Base-by-base conservation (phyloP, 2,888 invertebrate genomes). In the Melikaiella ostensackeni region DNA sequence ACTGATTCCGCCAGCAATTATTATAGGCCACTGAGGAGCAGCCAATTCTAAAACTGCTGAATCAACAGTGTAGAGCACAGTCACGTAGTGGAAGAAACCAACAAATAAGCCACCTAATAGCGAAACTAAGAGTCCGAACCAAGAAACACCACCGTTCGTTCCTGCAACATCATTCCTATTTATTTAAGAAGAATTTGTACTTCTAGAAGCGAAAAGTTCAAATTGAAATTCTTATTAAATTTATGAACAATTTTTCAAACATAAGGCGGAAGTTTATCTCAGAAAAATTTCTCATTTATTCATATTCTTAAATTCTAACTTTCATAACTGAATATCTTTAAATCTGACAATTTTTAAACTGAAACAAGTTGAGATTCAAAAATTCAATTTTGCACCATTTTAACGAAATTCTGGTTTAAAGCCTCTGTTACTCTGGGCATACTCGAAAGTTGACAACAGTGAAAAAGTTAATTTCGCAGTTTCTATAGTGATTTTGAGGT, bases 121-220 rank as follows among this genome's bases (percentile, higher is more conserved):
- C 87, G 95, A 94, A 79, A 94, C 93, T 9, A 94, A 46, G 9
- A 95, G 92, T 30, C 95, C 95, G 66, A 93, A 86, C 33, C 93
- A 83, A 1, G 97, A 95, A n/a, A 98, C 93, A 2, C 94, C 98
- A 38, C 98, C 98, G 92, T 98, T 98, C 30, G 98, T 98, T 61
- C 98, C 97, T 94, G 85, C 13, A 70, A 50, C 6, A 66, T 21
- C 1, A 27, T 16, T 66, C 50, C 2, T 75, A 74, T 75, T 74
- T 13, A n/a, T n/a, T 70, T 62, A 63, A 24, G 57, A 74, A 4
- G 35, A 38, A 24, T 61, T 66, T 38, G 19, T 38, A 33, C 9
- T 33, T 27, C 13, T 27, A 16, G 4, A 57, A 27, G 33, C 0
- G 30, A 50, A 66, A 59, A 62, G n/a, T 64, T 50, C 76, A 27